A percentile compares a stretch with the other conserved stretches of the same genome.
These are phyloP conservation scores for Rhamphomyia laevipes DNA, from an alignment of 2,888 invertebrate genomes.

Conservation along the genomic window DNA sequence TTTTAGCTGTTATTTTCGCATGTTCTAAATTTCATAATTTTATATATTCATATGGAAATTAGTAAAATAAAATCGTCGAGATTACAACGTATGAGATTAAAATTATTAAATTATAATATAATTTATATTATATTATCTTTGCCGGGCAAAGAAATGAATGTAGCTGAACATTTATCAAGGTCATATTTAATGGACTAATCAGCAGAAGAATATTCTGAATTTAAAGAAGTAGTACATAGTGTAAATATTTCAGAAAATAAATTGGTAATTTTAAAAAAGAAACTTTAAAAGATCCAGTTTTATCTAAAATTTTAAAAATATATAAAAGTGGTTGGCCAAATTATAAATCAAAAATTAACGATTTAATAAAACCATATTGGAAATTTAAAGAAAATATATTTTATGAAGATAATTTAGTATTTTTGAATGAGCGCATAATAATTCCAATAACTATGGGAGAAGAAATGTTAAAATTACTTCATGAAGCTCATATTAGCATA, in stretches of 20 bases:
- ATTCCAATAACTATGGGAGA: too few relatives aligned
- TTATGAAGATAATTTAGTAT: too few relatives aligned
- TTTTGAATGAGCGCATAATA: too few relatives aligned
- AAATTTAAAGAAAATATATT: too few relatives aligned
- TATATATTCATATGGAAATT: not conserved
- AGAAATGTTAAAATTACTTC: too few relatives aligned
- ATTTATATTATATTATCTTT: not conserved
- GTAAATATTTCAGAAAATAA: too few relatives aligned
- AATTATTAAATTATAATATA: too few relatives aligned
- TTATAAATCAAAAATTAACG: not conserved
- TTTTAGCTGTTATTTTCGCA: too few relatives aligned
- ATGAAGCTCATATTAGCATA: too few relatives aligned
- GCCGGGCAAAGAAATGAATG: not conserved
- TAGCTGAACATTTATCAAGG: not conserved
- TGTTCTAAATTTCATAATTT: not conserved
- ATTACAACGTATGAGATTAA: not conserved
- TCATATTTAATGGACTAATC: not conserved
- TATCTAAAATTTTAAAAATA: not conserved
- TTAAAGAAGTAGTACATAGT: not conserved
- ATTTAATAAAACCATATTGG: too few relatives aligned
- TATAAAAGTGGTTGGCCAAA: not conserved
- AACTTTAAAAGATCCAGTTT: not conserved
- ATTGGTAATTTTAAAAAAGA: not conserved
- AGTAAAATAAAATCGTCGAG: too few relatives aligned
- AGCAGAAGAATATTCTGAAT: not conserved